Percentiles rank a stretch among this genome's conserved stretches.
These are phyloP conservation scores for Trachops cirrhosus DNA, from an alignment of 2,797 vertebrate species.

Conservation along the genomic window DNA sequence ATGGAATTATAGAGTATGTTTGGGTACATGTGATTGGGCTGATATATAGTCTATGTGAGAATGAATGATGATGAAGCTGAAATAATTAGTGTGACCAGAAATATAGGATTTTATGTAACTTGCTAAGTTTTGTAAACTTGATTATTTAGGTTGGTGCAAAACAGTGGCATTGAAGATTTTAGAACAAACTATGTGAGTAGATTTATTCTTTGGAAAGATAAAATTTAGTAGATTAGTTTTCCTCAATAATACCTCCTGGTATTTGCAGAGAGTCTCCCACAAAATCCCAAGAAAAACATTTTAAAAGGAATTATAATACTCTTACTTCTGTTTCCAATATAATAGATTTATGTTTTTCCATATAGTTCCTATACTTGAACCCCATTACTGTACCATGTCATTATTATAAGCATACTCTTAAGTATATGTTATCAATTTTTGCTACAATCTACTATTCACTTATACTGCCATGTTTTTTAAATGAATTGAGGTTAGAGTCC, in stretches of 20 bases:
- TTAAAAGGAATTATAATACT: background rate
- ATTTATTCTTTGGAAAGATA: background rate
- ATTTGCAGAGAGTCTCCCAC: background rate
- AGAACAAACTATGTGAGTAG: background rate
- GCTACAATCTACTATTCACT: background rate
- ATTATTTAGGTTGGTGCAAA: background rate
- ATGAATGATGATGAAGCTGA: background rate
- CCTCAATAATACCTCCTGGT: background rate
- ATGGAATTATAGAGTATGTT: background rate
- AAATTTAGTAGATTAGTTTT: background rate
- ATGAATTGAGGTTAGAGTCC: background rate
- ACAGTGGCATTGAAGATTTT: background rate
- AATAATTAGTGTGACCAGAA: background rate
- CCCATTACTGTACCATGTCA: background rate
- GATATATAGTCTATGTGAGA: background rate
- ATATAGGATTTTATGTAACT: background rate
- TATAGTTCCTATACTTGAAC: background rate
- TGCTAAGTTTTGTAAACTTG: background rate
- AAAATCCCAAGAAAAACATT: background rate
- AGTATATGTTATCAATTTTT: background rate
- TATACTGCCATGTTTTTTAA: background rate
- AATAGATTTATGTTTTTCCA: background rate
- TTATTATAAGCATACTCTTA: background rate
- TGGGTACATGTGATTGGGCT: background rate
- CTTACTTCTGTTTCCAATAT: background rate